Conservation (phyloP, 2,888 invertebrate species). For the Archips crataeganus region DNA sequence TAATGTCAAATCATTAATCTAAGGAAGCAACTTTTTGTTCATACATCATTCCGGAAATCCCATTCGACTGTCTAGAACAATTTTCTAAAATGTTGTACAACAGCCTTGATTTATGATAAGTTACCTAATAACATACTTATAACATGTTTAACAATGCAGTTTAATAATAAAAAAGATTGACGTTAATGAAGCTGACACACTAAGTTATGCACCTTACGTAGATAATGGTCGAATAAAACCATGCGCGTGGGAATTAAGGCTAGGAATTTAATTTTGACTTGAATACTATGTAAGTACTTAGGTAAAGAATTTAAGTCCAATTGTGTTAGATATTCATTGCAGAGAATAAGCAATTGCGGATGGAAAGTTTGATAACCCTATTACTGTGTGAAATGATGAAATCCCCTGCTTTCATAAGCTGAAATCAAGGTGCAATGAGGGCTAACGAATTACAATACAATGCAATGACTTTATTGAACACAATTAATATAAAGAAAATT, state of each 20-base stretch:
- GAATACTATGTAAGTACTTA: constrained; percentile 13
- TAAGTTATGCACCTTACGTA: constrained; percentile 12
- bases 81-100: constrained; percentile 23
- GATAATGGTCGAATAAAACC: constrained; percentile 26
- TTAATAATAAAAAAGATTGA: constrained; percentile 23
- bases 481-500: too few species aligned
- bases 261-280: constrained; percentile 19
- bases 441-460: not conserved
- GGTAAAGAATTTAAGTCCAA: constrained; percentile 35
- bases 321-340: constrained; percentile 45
- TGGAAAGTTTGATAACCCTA: constrained; percentile 57
- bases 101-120: constrained; percentile 20
- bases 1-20: too few species aligned
- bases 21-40: not conserved
- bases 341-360: constrained; percentile 46
- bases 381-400: constrained; percentile 54
- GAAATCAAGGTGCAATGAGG: not conserved
- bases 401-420: constrained; percentile 9
- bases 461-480: too few species aligned
- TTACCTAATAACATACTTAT: constrained; percentile 21
- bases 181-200: constrained; percentile 28
- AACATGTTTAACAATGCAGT: constrained; percentile 4
- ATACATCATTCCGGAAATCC: constrained; percentile 29
- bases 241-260: constrained; percentile 30
- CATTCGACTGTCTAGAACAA: constrained; percentile 22